Evolutionary conservation across 2,888 invertebrate genomes (phyloP).

Genomic region (Eretmocerus hayati): DNA sequence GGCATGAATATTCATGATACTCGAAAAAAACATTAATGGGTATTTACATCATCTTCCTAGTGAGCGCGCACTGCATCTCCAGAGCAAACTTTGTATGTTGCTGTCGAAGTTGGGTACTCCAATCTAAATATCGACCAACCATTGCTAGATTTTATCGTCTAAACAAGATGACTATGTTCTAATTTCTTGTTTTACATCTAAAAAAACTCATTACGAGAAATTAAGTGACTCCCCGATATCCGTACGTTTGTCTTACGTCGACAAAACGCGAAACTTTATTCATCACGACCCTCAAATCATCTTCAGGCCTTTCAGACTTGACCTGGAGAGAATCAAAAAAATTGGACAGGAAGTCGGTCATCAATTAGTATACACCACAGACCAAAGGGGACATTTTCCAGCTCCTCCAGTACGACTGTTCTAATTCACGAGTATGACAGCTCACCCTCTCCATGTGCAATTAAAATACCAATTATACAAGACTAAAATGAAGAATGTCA

Average conservation of each 20-base stretch:
- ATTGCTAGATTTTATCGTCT: too few species aligned
- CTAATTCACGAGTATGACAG: conserved; percentile 8
- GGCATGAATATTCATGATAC: conserved; percentile 38
- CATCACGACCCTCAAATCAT: too few species aligned
- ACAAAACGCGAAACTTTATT: too few species aligned
- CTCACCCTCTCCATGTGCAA: conserved; percentile 24
- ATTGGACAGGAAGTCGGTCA: neutral
- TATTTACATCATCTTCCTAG: conserved; percentile 30
- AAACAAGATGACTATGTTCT: too few species aligned
- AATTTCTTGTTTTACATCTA: too few species aligned
- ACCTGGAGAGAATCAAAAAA: conserved; percentile 3
- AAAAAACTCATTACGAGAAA: too few species aligned
- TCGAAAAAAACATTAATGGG: conserved; percentile 38
- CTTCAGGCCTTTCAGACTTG: too few species aligned
- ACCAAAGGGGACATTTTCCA: conserved; percentile 1
- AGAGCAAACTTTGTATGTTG: too few species aligned
- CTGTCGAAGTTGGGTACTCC: conserved; percentile 31
- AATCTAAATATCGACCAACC: too few species aligned
- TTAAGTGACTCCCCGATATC: too few species aligned
- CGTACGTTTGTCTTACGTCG: too few species aligned
- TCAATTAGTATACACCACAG: conserved; percentile 17
- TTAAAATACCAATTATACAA: conserved; percentile 33
- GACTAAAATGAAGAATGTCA: conserved; percentile 33
- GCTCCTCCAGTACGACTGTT: conserved; percentile 2
- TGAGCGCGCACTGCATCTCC: conserved; percentile 18